Conservation (phyloP, 1,140 invertebrate species). For the Antheraea mylitta region DNA sequence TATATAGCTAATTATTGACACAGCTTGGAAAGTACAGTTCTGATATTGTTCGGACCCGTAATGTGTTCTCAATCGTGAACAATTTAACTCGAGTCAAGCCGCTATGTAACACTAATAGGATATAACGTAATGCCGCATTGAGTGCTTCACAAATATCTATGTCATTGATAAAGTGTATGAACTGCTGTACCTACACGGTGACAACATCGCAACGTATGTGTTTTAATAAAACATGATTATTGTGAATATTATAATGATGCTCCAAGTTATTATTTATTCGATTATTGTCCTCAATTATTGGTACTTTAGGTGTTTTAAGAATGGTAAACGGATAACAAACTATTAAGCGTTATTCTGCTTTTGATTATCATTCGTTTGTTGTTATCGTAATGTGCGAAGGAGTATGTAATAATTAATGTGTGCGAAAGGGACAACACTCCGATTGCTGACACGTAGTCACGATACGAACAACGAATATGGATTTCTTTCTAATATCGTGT, state of each 20-base stretch:
- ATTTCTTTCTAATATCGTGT: too few species aligned
- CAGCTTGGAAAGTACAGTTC: too few species aligned
- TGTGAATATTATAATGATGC: background rate
- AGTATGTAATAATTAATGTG: too few species aligned
- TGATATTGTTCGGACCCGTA: background rate
- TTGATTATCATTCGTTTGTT: too few species aligned
- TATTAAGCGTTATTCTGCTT: too few species aligned
- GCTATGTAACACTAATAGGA: background rate
- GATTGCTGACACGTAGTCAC: too few species aligned
- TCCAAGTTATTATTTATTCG: background rate
- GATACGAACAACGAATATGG: too few species aligned
- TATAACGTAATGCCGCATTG: background rate
- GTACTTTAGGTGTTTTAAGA: too few species aligned
- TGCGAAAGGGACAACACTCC: too few species aligned
- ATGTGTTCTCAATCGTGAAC: background rate
- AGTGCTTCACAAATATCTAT: background rate
- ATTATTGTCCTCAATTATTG: background rate
- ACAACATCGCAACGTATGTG: background rate
- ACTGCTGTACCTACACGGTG: background rate
- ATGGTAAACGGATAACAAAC: too few species aligned
- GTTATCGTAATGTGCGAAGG: too few species aligned
- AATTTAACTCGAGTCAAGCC: background rate
- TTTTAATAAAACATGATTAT: background rate
- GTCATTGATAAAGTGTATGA: background rate
- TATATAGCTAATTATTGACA: too few species aligned